Evolutionary conservation across 2,888 invertebrate species (phyloP).

Genomic region (Bembecia ichneumoniformis): DNA sequence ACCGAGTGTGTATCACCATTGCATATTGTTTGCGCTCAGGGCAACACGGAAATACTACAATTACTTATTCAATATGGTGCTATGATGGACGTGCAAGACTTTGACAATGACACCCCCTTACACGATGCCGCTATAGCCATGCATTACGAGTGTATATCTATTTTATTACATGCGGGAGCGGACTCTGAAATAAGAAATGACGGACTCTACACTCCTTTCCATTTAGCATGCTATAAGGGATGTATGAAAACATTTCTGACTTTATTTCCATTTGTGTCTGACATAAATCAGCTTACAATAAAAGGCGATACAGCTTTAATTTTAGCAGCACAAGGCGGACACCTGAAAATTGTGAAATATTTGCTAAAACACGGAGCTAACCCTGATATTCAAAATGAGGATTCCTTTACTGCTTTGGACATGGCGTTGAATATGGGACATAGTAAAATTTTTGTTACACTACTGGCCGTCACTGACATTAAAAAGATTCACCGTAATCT

Average conservation of each 20-base stretch:
- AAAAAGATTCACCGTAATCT: conserved; percentile 39
- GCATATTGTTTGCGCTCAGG: conserved; percentile 51
- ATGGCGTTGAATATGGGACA: conserved; percentile 42
- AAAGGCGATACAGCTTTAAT: conserved; percentile 51
- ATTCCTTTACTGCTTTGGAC: conserved; percentile 44
- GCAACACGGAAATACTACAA: conserved; percentile 45
- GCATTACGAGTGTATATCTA: conserved; percentile 35
- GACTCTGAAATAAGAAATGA: conserved; percentile 49
- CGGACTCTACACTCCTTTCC: conserved; percentile 49
- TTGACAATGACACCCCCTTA: conserved; percentile 63
- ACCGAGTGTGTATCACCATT: conserved; percentile 61
- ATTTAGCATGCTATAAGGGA: conserved; percentile 56
- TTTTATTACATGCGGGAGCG: conserved; percentile 54
- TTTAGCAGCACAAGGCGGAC: conserved; percentile 38
- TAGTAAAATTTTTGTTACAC: conserved; percentile 34
- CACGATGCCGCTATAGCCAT: conserved; percentile 51
- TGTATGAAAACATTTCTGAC: conserved; percentile 36
- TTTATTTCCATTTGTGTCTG: conserved; percentile 42
- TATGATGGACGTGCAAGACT: conserved; percentile 53
- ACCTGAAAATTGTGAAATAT: conserved; percentile 42
- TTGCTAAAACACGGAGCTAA: conserved; percentile 50
- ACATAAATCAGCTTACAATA: conserved; percentile 42
- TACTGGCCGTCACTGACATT: conserved; percentile 37
- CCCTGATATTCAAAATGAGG: conserved; percentile 41
- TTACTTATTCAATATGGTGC: conserved; percentile 53